Conservation (phyloP, 2,888 invertebrate species). For the Archaeoteleia sp. region DNA sequence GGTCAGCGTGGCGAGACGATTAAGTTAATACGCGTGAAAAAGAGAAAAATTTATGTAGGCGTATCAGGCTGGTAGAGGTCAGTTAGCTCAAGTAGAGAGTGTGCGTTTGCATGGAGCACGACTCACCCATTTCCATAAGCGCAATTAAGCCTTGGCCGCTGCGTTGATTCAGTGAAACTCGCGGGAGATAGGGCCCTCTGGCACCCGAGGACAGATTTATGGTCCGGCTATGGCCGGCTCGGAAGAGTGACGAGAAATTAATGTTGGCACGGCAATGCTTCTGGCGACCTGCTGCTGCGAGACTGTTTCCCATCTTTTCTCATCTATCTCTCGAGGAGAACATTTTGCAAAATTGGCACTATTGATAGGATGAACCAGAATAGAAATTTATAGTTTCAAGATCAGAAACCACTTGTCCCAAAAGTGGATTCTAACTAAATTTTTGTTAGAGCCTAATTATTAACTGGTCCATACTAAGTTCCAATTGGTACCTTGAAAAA, state of each 20-base stretch:
- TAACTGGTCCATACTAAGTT: too few species aligned
- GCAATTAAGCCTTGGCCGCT: constrained; percentile 50
- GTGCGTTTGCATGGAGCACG: constrained; percentile 34
- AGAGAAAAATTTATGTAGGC: constrained; percentile 52
- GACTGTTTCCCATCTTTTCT: constrained; percentile 29
- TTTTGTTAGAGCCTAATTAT: too few species aligned
- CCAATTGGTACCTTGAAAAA: too few species aligned
- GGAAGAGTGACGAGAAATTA: constrained; percentile 60
- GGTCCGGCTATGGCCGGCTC: constrained; percentile 37
- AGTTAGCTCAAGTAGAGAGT: constrained; percentile 50
- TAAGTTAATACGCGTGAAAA: constrained; percentile 52
- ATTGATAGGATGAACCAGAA: too few species aligned
- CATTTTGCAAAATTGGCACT: too few species aligned
- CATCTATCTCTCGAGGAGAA: too few species aligned
- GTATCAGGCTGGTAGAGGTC: constrained; percentile 48
- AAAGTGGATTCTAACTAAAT: too few species aligned
- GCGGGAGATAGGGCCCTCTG: constrained; percentile 52
- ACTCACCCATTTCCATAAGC: constrained; percentile 53
- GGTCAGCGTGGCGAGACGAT: constrained; percentile 52
- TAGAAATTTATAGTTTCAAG: too few species aligned
- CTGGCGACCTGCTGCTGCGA: constrained; percentile 55
- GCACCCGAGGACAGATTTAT: constrained; percentile 56
- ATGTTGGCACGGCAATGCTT: constrained; percentile 56
- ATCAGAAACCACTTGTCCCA: too few species aligned
- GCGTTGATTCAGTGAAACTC: constrained; percentile 53